Evolutionary conservation across 2,113 vertebrate species (phyloP).

Genomic region (Heterotilapia buettikoferi): DNA sequence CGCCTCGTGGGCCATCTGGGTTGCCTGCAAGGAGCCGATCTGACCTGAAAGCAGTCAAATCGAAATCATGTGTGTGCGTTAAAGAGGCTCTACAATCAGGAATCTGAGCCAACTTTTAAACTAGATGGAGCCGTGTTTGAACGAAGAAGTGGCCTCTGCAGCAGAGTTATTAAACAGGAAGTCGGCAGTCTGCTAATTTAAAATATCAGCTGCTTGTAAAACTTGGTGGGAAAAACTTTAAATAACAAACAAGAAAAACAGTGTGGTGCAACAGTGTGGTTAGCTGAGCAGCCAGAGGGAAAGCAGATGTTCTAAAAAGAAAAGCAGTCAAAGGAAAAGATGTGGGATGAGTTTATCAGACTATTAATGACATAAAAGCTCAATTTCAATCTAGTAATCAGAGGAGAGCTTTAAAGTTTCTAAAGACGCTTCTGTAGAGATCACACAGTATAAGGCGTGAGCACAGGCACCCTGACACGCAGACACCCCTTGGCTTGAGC

Average conservation of each 20-base stretch:
- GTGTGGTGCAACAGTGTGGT: background rate
- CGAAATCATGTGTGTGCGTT: background rate
- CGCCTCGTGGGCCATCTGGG: slow-evolving; percentile 92
- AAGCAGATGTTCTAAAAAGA: background rate
- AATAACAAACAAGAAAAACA: background rate
- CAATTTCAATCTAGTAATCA: background rate
- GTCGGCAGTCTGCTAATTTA: background rate
- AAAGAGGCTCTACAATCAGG: background rate
- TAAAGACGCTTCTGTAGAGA: fast-evolving
- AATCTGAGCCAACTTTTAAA: fast-evolving
- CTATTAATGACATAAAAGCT: background rate
- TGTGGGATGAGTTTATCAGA: fast-evolving
- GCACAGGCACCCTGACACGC: background rate
- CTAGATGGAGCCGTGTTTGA: background rate
- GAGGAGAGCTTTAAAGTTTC: background rate
- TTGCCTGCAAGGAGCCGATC: slow-evolving; percentile 93
- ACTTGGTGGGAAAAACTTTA: background rate
- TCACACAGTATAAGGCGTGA: background rate
- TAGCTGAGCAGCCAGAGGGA: background rate
- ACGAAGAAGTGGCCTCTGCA: background rate
- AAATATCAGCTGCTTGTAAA: background rate
- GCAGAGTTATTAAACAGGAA: background rate
- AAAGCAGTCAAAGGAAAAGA: background rate
- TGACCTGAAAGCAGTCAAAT: slow-evolving; percentile 77
- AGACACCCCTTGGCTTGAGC: fast-evolving